Percentiles rank a stretch among this genome's conserved stretches.
phyloP scores from a whole-genome alignment of 2,797 vertebrate genomes.

The Alca torda region DNA sequence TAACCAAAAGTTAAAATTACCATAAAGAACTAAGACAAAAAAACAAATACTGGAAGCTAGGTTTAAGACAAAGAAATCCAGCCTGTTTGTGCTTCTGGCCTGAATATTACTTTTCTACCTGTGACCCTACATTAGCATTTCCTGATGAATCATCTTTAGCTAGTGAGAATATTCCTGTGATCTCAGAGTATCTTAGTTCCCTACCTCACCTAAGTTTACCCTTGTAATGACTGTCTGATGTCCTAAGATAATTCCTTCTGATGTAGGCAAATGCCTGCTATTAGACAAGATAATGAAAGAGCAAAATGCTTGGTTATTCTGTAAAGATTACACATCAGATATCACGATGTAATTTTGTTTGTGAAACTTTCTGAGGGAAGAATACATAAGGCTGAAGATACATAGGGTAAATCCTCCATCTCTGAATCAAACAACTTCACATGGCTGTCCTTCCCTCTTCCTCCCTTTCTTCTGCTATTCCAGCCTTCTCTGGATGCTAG shows the following conservation, averaged over 20 bases:
- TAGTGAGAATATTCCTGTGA: constrained; percentile 12
- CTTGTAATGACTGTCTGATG: not conserved
- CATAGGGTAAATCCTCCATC: not conserved
- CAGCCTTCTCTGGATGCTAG: not conserved
- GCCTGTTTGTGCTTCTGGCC: not conserved
- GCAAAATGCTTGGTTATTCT: not conserved
- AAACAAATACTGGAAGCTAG: not conserved
- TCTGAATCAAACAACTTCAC: not conserved
- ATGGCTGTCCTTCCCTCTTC: not conserved
- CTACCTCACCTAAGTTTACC: not conserved
- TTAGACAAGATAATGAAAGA: constrained; percentile 28
- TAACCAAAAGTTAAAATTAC: not conserved
- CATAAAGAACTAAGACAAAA: not conserved
- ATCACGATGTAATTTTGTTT: not conserved
- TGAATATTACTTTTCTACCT: not conserved
- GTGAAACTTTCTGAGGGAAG: not conserved
- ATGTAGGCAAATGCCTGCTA: not conserved
- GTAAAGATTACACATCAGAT: not conserved
- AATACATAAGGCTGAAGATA: not conserved
- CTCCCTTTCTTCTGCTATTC: not conserved
- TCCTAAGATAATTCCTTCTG: constrained; percentile 4
- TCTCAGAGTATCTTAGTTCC: not conserved
- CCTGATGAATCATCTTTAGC: constrained; percentile 4
- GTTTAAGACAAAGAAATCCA: not conserved
- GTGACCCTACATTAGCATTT: not conserved